Conservation (phyloP, 2,797 vertebrate species). For the Bucorvus abyssinicus region DNA sequence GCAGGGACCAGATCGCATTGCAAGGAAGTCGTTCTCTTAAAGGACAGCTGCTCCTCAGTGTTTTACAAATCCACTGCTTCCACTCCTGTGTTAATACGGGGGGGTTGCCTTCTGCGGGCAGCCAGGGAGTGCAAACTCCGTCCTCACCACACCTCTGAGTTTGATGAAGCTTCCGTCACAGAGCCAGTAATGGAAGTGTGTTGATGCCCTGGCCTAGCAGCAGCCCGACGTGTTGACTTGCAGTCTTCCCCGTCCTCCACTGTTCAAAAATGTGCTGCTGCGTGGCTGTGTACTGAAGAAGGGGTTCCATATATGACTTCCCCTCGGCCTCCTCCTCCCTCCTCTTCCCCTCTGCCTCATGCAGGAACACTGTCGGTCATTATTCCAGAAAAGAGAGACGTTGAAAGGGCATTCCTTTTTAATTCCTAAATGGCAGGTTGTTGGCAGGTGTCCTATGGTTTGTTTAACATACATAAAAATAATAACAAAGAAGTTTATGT, state of each 20-base stretch:
- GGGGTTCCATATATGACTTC: not conserved
- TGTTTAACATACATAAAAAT: not conserved
- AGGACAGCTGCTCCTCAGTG: not conserved
- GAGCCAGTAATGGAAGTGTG: not conserved
- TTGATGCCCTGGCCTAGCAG: not conserved
- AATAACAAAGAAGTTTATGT: not conserved
- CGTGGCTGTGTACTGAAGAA: not conserved
- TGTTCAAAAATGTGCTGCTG: not conserved
- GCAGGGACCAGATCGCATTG: accelerated
- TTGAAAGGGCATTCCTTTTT: not conserved
- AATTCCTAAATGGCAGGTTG: not conserved
- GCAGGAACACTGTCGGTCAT: not conserved
- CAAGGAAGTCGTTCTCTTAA: accelerated
- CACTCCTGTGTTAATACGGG: not conserved
- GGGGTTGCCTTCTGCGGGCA: not conserved
- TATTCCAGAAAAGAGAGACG: not conserved
- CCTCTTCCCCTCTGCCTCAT: not conserved
- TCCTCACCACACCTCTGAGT: not conserved
- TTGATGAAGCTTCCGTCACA: not conserved
- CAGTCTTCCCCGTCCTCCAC: not conserved
- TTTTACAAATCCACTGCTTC: not conserved
- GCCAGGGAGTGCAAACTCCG: not conserved
- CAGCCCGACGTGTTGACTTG: not conserved
- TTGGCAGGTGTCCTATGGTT: not conserved
- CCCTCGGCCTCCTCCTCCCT: not conserved